These are phyloP conservation scores for Martes martes DNA, from an alignment of 2,113 vertebrate species.

Conservation along the genomic window DNA sequence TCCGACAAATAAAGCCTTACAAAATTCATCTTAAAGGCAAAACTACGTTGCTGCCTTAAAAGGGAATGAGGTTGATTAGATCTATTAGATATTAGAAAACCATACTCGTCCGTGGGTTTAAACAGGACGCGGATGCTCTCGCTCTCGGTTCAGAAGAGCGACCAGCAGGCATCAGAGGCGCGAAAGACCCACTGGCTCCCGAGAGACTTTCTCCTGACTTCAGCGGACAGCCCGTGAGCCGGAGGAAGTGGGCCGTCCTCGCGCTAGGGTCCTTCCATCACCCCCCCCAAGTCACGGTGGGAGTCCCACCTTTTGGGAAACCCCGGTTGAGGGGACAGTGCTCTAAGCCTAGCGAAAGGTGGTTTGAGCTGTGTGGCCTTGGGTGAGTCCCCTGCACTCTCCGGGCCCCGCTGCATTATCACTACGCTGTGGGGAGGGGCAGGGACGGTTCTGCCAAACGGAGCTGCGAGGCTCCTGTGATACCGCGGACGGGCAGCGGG, in stretches of 20 bases:
- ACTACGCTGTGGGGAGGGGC: not conserved
- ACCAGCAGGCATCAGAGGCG: not conserved
- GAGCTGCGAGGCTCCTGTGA: not conserved
- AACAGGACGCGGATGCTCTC: accelerated
- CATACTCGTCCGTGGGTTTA: not conserved
- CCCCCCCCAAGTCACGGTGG: not conserved
- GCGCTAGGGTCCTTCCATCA: not conserved
- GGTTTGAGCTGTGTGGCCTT: not conserved
- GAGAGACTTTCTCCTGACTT: not conserved
- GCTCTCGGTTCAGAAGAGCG: not conserved
- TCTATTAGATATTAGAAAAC: not conserved
- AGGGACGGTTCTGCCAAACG: not conserved
- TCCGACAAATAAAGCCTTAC: no score
- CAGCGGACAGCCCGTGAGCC: accelerated
- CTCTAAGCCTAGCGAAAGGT: not conserved
- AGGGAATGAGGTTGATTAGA: not conserved
- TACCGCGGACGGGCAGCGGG: accelerated
- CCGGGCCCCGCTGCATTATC: not conserved
- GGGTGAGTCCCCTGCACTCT: not conserved
- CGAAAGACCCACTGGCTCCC: accelerated
- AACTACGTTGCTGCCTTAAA: not conserved
- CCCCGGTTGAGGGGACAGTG: not conserved
- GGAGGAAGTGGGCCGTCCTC: not conserved
- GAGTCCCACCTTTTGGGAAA: not conserved
- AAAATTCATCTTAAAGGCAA: not conserved